Evolutionary conservation across 2,797 vertebrate species (phyloP), one percentile per base, ranked within the genome.

Genomic region (Channallabes apus): DNA sequence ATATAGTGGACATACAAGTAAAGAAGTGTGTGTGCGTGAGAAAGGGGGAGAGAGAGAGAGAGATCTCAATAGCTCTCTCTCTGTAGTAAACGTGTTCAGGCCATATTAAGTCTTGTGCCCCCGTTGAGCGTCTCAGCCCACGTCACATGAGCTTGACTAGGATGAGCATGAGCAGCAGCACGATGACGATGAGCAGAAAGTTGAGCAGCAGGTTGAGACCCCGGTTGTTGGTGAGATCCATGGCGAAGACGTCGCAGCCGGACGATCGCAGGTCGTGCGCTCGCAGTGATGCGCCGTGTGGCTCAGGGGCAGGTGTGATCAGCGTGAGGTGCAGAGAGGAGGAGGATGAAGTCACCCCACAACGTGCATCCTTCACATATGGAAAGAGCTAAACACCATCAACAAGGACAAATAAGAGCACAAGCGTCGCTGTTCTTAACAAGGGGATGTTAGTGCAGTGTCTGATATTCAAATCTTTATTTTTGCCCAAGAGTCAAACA

Each of bases 181-280:
- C 94, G 88, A 95, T 88, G 79, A 95, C 79, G 84, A 96, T 96
- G 79, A 96, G 93, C 82, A 96, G 90, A 86, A 96, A 96, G 89
- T 96, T 95, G 85, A 96, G 94, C 72, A 96, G 86, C 51, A 96
- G 90, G 86, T 95, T 95, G 86, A 95, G 92, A 65, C 94, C 94
- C 84, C 94, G 92, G 89, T 95, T 94, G 89, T 90, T 93, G 46
- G 92, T 89, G 61, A 95, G 93, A 94, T 96, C 95, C 95, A 96
- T 96, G 27, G 24, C 51, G 87, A 56, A 67, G 32, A 24, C 12
- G 41, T 27, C 20, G 77, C 22, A 76, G 86, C 9, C 29, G 84
- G 64, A 29, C 32, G 22, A 72, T 35, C 17, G 20, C 18, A 51
- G 67, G 18, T 27, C 29, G 69, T 27, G 46, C 58, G 8, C 51